phyloP scores from a whole-genome alignment of 2,113 vertebrate species.

The Apistogramma diplotaenia region DNA sequence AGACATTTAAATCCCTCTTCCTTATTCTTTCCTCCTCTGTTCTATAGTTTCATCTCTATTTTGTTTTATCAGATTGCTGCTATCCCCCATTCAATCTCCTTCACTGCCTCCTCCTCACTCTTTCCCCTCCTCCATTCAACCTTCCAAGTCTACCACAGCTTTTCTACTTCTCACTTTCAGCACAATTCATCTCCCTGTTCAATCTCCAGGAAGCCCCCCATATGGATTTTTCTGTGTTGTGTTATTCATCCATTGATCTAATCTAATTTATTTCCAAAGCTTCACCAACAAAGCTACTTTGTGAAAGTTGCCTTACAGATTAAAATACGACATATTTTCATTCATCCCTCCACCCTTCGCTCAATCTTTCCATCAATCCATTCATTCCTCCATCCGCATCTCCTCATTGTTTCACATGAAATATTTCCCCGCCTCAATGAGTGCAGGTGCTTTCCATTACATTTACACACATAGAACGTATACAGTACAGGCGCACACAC shows the following conservation, averaged over 20 bases:
- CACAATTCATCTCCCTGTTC: conserved; percentile 20
- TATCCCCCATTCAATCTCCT: conserved; percentile 22
- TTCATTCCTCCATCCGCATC: conserved; percentile 45
- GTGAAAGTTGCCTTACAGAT: conserved; percentile 4
- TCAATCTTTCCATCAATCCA: conserved; percentile 35
- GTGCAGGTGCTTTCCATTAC: conserved; percentile 74
- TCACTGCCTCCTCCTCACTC: conserved; percentile 19
- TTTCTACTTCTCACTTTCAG: conserved; percentile 10
- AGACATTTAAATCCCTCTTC: conserved; percentile 34
- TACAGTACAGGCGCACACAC: conserved; percentile 24
- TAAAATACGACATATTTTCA: neutral
- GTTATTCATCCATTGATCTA: neutral
- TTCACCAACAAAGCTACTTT: conserved; percentile 17
- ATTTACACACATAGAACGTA: neutral
- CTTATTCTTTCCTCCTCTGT: conserved; percentile 1
- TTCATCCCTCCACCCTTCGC: neutral
- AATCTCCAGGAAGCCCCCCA: conserved; percentile 9
- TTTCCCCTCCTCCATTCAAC: conserved; percentile 13
- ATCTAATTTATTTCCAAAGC: neutral
- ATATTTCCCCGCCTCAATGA: conserved; percentile 51
- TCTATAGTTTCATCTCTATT: conserved; percentile 39
- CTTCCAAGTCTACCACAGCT: conserved; percentile 16
- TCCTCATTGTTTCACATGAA: conserved; percentile 61
- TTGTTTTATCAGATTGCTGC: conserved; percentile 42
- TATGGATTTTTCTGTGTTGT: neutral